Conservation (phyloP, 2,113 vertebrate species). For the Rhombomys opimus region DNA sequence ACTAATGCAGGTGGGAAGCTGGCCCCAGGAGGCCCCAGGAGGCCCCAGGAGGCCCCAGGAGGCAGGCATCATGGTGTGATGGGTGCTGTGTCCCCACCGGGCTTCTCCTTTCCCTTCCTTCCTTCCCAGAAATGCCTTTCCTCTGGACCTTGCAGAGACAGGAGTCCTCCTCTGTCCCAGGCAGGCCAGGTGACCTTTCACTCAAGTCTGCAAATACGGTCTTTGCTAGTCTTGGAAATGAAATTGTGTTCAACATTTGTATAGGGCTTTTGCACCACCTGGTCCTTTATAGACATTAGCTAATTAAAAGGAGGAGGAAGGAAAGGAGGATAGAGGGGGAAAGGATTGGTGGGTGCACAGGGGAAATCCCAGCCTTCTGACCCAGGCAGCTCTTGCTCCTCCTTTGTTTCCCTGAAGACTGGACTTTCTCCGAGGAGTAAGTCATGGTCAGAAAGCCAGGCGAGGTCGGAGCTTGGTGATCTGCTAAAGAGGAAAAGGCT, state of each 20-base stretch:
- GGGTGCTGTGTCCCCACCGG: not conserved
- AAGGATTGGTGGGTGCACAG: not conserved
- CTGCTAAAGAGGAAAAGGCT: not conserved
- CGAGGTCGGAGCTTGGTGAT: not conserved
- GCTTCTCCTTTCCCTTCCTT: conserved; percentile 2
- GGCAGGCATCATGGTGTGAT: not conserved
- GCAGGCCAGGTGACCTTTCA: conserved; percentile 74
- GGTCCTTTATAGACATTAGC: conserved; percentile 72
- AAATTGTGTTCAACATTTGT: conserved; percentile 81
- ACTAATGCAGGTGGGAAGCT: not conserved
- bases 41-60: not conserved
- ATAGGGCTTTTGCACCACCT: conserved; percentile 72
- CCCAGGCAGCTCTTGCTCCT: not conserved
- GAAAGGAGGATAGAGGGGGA: not conserved
- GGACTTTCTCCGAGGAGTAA: conserved; percentile 40
- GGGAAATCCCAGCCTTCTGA: not conserved
- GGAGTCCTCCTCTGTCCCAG: conserved; percentile 53
- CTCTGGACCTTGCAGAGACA: not conserved
- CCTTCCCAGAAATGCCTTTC: not conserved
- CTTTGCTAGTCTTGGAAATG: conserved; percentile 77
- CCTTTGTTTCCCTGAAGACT: not conserved
- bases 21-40: not conserved
- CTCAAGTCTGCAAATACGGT: conserved; percentile 76
- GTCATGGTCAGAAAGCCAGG: conserved; percentile 26
- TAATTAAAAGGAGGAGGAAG: conserved; percentile 68